Percentiles rank a stretch among this genome's conserved stretches.
Conservation (phyloP, 2,888 invertebrate species). For the Ormia ochracea region DNA sequence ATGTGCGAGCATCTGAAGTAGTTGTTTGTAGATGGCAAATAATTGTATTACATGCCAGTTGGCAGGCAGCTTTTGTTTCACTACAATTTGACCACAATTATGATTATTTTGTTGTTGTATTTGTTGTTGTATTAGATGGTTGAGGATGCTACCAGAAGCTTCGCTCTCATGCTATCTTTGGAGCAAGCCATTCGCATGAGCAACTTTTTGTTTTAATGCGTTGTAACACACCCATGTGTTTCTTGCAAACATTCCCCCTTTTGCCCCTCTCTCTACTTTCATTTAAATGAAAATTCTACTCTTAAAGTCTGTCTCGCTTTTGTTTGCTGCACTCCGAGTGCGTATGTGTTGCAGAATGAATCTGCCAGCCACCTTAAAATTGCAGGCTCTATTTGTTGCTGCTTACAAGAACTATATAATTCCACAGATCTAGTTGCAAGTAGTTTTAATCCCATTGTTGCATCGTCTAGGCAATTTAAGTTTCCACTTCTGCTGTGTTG, state of each 20-base stretch:
- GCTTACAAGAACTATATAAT: not conserved
- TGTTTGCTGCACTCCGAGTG: not conserved
- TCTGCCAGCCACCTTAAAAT: constrained; percentile 46
- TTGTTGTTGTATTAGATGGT: not conserved
- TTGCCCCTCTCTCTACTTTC: not conserved
- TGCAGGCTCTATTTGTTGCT: constrained; percentile 3
- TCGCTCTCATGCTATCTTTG: not conserved
- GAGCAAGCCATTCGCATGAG: not conserved
- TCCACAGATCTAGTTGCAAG: constrained; percentile 17
- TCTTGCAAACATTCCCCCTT: not conserved
- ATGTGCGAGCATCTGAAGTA: not conserved
- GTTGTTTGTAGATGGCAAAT: constrained; percentile 54
- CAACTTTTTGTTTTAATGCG: constrained; percentile 29
- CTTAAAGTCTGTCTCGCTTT: constrained; percentile 11
- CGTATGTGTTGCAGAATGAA: constrained; percentile 25
- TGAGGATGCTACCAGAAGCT: not conserved
- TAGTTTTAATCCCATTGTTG: not conserved
- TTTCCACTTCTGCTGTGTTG: not conserved
- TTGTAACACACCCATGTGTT: constrained; percentile 30
- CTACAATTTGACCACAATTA: constrained; percentile 55
- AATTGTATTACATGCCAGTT: constrained; percentile 57
- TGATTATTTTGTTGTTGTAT: constrained; percentile 32
- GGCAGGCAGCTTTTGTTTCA: constrained; percentile 41
- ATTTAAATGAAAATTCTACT: constrained; percentile 39
- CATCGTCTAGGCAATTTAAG: constrained; percentile 47